Base-by-base conservation (phyloP, 2,888 invertebrate species). In the Pseudococcus viburni region DNA sequence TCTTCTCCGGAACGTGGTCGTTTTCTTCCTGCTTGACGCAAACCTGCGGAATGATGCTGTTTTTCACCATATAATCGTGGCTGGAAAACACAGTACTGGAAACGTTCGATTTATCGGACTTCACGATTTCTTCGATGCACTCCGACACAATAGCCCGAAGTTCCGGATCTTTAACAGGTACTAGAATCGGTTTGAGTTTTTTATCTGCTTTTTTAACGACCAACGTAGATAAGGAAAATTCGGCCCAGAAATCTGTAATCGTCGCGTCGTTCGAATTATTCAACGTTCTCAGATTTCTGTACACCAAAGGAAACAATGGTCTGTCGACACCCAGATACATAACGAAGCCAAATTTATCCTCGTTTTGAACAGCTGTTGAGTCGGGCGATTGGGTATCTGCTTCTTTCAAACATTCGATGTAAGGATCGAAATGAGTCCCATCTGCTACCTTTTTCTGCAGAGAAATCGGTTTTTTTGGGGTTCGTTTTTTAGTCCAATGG, bases 151-250 rank as follows among this genome's bases (percentile, higher is more conserved):
- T 26, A 22, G 42, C 5, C 12, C 0, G 1, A 15, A 88, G 22
- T 19, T 80, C 39, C 1, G 88, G 39, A 88, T 88, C 88, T 59
- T 42, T 59, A 2, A 83, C 51, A 0, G 88, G 83, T 19, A 88
- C 48, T 11, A 88, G 39, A 19, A 88, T 26, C 15, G 88, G 55
- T 59, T 39, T 88, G 1, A 33, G 19, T 12, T 12, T 22, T 39
- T 33, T 26, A 55, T 80, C 83, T 1, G 26, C 46, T 8, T 4
- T 26, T 15, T 80, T 55, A 0, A 39, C 42, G 19, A 83, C 59
- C 42, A 88, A 39, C n/a, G 88, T 88, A 9, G 88, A 80, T 33
- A 88, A 42, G 8, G 88, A 55, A 22, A 88, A 88, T n/a, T 80
- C 83, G 19, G 88, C 22, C 88, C 88, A 88, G 9, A 88, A 39